Conservation (phyloP, 2,113 vertebrate genomes). For the Xenopus borealis region DNA sequence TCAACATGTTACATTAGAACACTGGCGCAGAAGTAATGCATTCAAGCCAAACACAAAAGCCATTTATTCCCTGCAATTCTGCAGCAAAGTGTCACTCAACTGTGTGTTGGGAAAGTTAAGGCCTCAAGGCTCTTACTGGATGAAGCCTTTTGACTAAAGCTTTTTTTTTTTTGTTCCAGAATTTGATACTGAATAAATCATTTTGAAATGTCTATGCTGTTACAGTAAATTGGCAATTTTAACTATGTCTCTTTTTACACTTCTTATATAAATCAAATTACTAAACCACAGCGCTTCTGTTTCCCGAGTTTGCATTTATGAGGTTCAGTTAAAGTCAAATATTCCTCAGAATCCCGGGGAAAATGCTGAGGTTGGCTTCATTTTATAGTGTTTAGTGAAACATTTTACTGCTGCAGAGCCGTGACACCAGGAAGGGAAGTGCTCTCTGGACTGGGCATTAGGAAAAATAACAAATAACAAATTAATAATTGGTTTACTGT, state of each 20-base stretch:
- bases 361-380: conserved; percentile 4
- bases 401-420: background rate
- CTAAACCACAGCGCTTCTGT: conserved; percentile 2
- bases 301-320: background rate
- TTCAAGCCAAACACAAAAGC: conserved; percentile 20
- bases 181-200: background rate
- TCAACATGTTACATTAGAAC: conserved; percentile 30
- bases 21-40: conserved; percentile 20
- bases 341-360: background rate
- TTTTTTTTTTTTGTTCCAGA: background rate
- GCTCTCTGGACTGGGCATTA: background rate
- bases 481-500: no score
- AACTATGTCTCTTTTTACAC: conserved; percentile 1
- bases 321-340: conserved; percentile 7
- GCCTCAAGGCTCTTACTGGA: background rate
- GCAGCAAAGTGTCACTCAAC: background rate
- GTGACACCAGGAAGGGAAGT: background rate
- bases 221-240: conserved; percentile 14
- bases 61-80: background rate
- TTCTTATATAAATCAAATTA: conserved; percentile 2
- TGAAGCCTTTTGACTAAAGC: background rate
- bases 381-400: background rate
- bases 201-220: background rate
- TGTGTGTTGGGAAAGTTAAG: background rate
- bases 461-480: no score